phyloP scores from a whole-genome alignment of 2,113 vertebrate species.

The Aegotheles bennettii region DNA sequence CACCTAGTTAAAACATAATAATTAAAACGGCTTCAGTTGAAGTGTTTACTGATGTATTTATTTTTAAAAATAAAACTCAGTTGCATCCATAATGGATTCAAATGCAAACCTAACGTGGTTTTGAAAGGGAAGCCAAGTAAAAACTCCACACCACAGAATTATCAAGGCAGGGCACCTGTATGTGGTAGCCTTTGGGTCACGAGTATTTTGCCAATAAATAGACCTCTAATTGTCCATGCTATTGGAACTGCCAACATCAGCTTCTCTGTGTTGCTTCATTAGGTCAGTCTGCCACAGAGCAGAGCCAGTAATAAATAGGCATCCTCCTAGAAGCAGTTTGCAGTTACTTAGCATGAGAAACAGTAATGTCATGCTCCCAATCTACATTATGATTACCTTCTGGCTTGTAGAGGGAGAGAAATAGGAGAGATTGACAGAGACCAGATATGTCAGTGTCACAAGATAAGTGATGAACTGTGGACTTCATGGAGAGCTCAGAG shows the following conservation, averaged over 20 bases:
- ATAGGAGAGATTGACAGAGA: not conserved
- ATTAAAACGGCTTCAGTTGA: not conserved
- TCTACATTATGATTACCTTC: not conserved
- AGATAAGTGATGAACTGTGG: not conserved
- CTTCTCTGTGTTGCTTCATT: not conserved
- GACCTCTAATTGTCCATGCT: not conserved
- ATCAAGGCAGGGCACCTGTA: not conserved
- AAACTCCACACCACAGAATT: not conserved
- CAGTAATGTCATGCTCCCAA: not conserved
- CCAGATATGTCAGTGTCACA: not conserved
- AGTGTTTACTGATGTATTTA: not conserved
- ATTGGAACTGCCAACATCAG: not conserved
- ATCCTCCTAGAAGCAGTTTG: not conserved
- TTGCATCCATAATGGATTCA: not conserved
- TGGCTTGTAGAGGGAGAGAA: not conserved
- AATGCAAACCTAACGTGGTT: not conserved
- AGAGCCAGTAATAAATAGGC: not conserved
- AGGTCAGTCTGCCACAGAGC: not conserved
- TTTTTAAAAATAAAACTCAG: not conserved
- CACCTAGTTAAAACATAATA: not conserved
- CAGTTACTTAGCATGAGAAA: not conserved
- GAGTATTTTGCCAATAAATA: slow-evolving; percentile 21
- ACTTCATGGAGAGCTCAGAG: not conserved
- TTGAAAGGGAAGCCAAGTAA: not conserved
- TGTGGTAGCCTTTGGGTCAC: not conserved